phyloP scores from a whole-genome alignment of 1,140 invertebrate genomes.

The Riptortus pedestris region DNA sequence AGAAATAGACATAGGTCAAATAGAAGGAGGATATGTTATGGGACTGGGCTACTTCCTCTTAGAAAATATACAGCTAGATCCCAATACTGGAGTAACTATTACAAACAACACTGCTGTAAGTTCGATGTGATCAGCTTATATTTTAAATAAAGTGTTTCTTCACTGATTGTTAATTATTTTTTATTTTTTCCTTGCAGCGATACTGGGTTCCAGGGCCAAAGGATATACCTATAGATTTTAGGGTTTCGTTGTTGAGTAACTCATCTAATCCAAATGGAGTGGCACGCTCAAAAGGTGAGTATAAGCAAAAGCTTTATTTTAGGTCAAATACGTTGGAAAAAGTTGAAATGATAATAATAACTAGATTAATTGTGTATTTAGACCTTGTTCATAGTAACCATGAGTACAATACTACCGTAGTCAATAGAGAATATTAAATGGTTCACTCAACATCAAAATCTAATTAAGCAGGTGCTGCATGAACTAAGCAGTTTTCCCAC shows the following conservation, averaged over 20 bases:
- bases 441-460: too few relatives aligned
- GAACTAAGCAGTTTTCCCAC: too few relatives aligned
- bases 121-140: not conserved
- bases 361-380: too few relatives aligned
- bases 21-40: constrained; percentile 81
- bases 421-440: too few relatives aligned
- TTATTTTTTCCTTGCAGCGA: constrained; percentile 41
- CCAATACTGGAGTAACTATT: constrained; percentile 51
- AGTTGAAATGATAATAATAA: too few relatives aligned
- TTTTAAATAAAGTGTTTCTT: too few relatives aligned
- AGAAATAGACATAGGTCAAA: constrained; percentile 71
- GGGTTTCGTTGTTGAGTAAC: constrained; percentile 61
- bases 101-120: constrained; percentile 67
- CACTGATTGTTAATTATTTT: too few relatives aligned
- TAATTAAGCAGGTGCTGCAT: too few relatives aligned
- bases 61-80: constrained; percentile 60
- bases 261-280: constrained; percentile 55
- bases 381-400: too few relatives aligned
- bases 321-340: too few relatives aligned
- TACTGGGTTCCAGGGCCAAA: constrained; percentile 72
- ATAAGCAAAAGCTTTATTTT: too few relatives aligned
- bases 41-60: constrained; percentile 69
- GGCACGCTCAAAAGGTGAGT: constrained; percentile 70
- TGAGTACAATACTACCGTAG: too few relatives aligned
- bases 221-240: constrained; percentile 75